These are phyloP conservation scores for Vicugna pacos DNA, from an alignment of 2,113 vertebrate genomes.

Conservation along the genomic window DNA sequence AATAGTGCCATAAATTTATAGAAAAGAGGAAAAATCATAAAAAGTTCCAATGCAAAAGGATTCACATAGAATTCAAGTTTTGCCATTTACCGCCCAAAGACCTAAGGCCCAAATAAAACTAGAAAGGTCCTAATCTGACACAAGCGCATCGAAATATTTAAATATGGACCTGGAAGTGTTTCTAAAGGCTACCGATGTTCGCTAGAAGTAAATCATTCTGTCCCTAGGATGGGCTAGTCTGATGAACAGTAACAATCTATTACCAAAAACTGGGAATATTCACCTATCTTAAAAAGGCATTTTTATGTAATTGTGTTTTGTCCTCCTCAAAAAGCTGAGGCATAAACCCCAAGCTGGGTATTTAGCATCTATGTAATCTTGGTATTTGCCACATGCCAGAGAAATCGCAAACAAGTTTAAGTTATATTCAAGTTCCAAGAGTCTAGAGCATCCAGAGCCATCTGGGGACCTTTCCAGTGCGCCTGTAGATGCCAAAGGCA, in stretches of 20 bases:
- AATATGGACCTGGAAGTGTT: neutral
- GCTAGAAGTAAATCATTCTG: neutral
- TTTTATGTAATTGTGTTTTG: neutral
- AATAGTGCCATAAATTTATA: neutral
- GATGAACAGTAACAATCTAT: neutral
- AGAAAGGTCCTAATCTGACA: neutral
- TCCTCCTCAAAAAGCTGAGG: neutral
- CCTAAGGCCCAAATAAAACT: neutral
- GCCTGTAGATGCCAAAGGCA: neutral
- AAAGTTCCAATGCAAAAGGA: neutral
- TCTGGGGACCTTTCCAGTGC: neutral
- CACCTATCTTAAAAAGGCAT: neutral
- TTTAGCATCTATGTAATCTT: neutral
- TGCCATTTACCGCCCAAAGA: neutral
- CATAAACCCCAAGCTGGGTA: neutral
- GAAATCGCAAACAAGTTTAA: neutral
- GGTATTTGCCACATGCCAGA: neutral
- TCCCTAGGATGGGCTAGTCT: neutral
- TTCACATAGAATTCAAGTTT: slow-evolving; percentile 16
- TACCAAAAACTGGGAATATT: neutral
- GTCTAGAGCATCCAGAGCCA: neutral
- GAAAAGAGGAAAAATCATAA: neutral
- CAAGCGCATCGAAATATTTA: neutral
- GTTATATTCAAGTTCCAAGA: slow-evolving; percentile 5
- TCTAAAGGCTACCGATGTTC: neutral